Evolutionary conservation across 37 sponge, comb jelly and placozoan genomes (phyloP).

Genomic region (Lycopodina hypogea): DNA sequence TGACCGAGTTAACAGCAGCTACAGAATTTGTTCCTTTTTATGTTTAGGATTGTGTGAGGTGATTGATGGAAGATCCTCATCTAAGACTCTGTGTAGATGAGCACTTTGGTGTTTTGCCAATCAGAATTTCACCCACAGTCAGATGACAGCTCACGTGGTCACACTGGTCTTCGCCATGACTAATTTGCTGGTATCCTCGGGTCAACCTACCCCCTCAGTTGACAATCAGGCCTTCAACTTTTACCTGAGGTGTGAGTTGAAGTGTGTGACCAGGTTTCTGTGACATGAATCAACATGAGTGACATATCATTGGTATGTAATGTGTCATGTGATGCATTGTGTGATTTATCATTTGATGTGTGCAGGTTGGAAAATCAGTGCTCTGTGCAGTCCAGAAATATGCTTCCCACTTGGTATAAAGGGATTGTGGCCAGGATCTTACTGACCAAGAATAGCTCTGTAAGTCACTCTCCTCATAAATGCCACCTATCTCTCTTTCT

Average conservation of each 20-base stretch:
- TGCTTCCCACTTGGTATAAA: constrained; percentile 1
- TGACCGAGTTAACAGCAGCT: background rate
- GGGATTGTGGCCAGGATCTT: background rate
- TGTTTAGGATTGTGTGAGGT: constrained; percentile 15
- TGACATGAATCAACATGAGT: background rate
- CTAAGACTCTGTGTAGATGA: constrained; percentile 6
- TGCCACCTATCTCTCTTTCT: no score
- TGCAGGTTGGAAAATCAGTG: constrained; percentile 8
- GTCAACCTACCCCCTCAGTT: background rate
- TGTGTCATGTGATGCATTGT: background rate
- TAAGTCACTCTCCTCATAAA: no score
- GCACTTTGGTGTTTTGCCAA: constrained; percentile 44
- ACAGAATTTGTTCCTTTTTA: no score
- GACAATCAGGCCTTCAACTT: constrained; percentile 19
- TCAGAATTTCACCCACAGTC: constrained; percentile 2
- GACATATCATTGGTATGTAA: background rate
- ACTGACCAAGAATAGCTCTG: background rate
- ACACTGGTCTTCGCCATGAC: constrained; percentile 1
- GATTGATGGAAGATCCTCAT: background rate
- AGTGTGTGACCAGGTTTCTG: background rate
- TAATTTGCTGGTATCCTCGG: background rate
- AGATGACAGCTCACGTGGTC: constrained; percentile 1
- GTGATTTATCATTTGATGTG: background rate
- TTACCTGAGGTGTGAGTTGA: background rate
- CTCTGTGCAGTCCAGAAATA: background rate